Evolutionary conservation across 1,140 invertebrate genomes (phyloP), one percentile per base, ranked within the genome.

Genomic region (Zaprionus africanus): DNA sequence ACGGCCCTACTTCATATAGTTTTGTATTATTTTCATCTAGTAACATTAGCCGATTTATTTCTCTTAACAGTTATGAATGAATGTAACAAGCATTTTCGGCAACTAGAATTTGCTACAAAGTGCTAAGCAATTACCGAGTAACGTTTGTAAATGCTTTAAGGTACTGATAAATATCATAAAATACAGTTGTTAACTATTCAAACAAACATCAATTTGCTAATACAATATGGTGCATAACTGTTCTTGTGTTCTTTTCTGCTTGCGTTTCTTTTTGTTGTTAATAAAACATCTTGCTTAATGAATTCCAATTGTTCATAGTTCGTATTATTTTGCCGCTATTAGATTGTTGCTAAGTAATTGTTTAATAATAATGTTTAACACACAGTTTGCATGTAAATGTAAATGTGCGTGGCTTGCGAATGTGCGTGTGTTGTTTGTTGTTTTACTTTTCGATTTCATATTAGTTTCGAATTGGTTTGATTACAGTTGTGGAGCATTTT

Each of bases 111-210:
- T 64, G 38, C 77, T 84, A 83, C 73, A 66, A 31, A 56, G 61
- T 59, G 73, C 41, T 67, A 49, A 51, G 75, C 66, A 59, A 76
- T 34, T 38, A 58, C 69, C 66, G 59, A 80, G 76, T 67, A 82
- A 76, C 62, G 68, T 76, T 54, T 81, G 57, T 87, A 80, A 87
- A 82, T 87, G 83, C 72, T 80, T 77, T 51, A 82, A 82, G 83
- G 79, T 82, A 87, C 82, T 75, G 75, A 67, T 76, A 67, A 67
- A 63, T 72, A 65, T 77, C 54, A 57, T 58, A 58, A 82, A 82
- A 73, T 85, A 73, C 58, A 78, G 72, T 87, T 78, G 34, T 73
- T 60, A 71, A 77, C 60, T 76, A 38, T 72, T 82, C n/a, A 53
- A 82, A 86, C n/a, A 53, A 82, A 86, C 53, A 73, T 82, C 28